phyloP scores from a whole-genome alignment of 2,797 vertebrate species.

The Odontamblyopus rebecca region DNA sequence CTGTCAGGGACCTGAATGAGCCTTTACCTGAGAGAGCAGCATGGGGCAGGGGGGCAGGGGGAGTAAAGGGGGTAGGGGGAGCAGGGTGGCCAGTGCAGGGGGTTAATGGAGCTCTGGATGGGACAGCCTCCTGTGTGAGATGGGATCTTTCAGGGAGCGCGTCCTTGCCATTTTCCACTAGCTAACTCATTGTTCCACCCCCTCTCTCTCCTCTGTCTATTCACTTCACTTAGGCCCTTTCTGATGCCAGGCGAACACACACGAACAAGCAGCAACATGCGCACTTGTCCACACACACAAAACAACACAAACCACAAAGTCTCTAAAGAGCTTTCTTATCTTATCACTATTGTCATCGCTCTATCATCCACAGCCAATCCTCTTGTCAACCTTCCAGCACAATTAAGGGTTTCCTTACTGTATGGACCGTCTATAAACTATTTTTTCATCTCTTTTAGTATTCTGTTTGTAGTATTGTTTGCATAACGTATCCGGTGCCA shows the following conservation, averaged over 20 bases:
- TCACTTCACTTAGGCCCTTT: conserved; percentile 55
- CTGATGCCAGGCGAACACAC: conserved; percentile 61
- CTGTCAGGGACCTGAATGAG: conserved; percentile 69
- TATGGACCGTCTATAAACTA: background rate
- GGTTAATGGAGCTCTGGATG: conserved; percentile 35
- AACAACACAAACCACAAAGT: conserved; percentile 61
- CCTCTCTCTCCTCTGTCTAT: conserved; percentile 26
- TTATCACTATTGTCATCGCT: conserved; percentile 74
- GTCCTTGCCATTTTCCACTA: conserved; percentile 67
- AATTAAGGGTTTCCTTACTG: conserved; percentile 6
- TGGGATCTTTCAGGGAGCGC: conserved; percentile 72
- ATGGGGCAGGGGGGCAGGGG: conserved; percentile 51
- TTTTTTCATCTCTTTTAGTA: background rate
- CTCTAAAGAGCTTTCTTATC: conserved; percentile 70
- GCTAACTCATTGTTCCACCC: conserved; percentile 48
- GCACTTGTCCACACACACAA: conserved; percentile 34
- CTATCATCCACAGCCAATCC: conserved; percentile 62
- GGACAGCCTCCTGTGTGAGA: conserved; percentile 65
- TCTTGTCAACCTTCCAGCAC: conserved; percentile 47
- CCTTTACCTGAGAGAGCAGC: conserved; percentile 58
- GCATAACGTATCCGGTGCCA: background rate
- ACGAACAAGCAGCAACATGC: conserved; percentile 66
- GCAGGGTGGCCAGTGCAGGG: conserved; percentile 41
- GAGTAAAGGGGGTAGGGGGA: conserved; percentile 25
- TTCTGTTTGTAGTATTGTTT: background rate